Percentiles rank a stretch among this genome's conserved stretches.
Conservation (phyloP, 1,140 invertebrate genomes). For the Maniola jurtina region DNA sequence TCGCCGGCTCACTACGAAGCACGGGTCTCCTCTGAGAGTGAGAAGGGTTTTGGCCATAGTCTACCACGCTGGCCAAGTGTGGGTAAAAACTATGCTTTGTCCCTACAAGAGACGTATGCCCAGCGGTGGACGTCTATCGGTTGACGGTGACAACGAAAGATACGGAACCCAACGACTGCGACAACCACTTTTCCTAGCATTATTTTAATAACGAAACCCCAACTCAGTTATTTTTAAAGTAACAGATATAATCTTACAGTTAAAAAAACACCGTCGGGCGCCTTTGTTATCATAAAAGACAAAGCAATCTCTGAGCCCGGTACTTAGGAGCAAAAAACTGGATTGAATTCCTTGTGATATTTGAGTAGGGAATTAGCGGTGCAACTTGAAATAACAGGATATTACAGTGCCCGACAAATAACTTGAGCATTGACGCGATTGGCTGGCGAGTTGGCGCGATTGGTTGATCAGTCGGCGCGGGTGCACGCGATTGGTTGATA, state of each 20-base stretch:
- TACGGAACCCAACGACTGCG: not conserved
- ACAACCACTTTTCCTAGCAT: not conserved
- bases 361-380: conserved; percentile 18
- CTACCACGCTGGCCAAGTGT: too few species aligned
- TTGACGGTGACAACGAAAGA: not conserved
- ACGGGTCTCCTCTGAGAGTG: too few species aligned
- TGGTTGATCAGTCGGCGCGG: too few species aligned
- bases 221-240: conserved; percentile 7
- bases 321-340: conserved; percentile 20
- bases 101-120: too few species aligned
- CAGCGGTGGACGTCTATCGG: too few species aligned
- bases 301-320: conserved; percentile 13
- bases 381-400: conserved; percentile 14
- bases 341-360: conserved; percentile 19
- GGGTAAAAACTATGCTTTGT: too few species aligned
- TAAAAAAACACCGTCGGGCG: conserved; percentile 14
- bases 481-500: too few species aligned
- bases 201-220: conserved; percentile 2
- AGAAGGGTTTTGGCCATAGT: too few species aligned
- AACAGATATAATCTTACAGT: conserved; percentile 11
- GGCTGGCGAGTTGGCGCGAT: too few species aligned
- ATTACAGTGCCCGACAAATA: too few species aligned
- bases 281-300: conserved; percentile 15
- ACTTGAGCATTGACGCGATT: too few species aligned
- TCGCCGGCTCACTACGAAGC: too few species aligned